Conservation (phyloP, 1,140 invertebrate genomes). For the Brachionus rotundiformis region DNA sequence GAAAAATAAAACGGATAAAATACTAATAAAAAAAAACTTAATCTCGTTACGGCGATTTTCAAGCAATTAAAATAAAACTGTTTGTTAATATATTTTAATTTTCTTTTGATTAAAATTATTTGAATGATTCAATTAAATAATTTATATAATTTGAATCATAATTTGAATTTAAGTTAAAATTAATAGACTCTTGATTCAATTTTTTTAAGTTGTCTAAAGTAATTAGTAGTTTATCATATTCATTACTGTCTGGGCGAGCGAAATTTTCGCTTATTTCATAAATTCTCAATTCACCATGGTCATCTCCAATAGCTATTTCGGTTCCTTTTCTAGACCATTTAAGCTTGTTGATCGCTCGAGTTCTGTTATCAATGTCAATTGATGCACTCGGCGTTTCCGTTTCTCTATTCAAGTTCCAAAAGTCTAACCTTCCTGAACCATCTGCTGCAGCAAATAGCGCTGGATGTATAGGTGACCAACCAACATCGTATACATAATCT, state of each 20-base stretch:
- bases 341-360: constrained; percentile 82
- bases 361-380: constrained; percentile 72
- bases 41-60: constrained; percentile 4
- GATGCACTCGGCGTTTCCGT: constrained; percentile 84
- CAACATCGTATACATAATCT: constrained; percentile 94
- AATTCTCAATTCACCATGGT: constrained; percentile 86
- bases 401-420: constrained; percentile 95
- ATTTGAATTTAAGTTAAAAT: constrained; percentile 29
- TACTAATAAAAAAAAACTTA: not conserved
- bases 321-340: constrained; percentile 90
- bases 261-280: constrained; percentile 84
- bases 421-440: constrained; percentile 83
- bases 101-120: not conserved
- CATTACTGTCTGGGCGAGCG: not conserved
- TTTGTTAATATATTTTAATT: not conserved
- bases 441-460: constrained; percentile 93
- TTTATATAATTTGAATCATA: constrained; percentile 29
- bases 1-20: not conserved
- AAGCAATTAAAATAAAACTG: not conserved
- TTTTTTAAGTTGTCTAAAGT: constrained; percentile 41
- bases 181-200: constrained; percentile 24
- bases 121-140: constrained; percentile 49
- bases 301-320: constrained; percentile 88
- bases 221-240: not conserved
- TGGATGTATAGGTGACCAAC: constrained; percentile 96